phyloP scores from a whole-genome alignment of 2,797 vertebrate species.

The Lophotriccus pileatus region DNA sequence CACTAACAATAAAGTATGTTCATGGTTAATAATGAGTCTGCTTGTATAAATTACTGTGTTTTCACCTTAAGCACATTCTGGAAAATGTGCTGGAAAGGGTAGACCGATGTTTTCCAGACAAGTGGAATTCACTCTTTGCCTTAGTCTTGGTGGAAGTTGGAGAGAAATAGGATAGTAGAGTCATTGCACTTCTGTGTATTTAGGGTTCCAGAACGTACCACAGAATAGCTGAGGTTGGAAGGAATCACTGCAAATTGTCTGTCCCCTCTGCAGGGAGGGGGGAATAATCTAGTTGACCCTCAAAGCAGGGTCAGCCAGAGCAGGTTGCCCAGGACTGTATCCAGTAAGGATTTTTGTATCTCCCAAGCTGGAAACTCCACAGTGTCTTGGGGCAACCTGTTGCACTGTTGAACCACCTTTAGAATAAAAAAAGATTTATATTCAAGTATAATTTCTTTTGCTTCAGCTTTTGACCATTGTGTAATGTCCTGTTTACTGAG shows the following conservation, averaged over 20 bases:
- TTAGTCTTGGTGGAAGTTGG: not conserved
- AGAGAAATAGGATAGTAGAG: not conserved
- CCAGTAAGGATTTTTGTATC: not conserved
- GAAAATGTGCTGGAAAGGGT: not conserved
- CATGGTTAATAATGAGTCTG: not conserved
- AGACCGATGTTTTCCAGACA: not conserved
- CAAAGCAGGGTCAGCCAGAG: not conserved
- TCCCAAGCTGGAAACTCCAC: not conserved
- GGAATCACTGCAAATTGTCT: not conserved
- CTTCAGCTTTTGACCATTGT: not conserved
- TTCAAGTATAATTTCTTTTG: not conserved
- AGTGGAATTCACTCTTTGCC: not conserved
- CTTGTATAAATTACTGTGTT: not conserved
- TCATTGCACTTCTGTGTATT: not conserved
- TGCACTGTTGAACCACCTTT: not conserved
- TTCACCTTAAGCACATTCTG: not conserved
- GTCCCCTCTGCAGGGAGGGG: not conserved
- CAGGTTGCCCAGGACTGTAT: not conserved
- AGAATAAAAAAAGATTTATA: not conserved
- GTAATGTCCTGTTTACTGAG: not conserved
- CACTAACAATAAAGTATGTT: not conserved
- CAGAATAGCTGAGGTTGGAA: not conserved
- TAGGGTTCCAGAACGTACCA: not conserved
- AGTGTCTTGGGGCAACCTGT: not conserved
- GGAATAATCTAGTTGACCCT: not conserved